Percentiles rank a stretch among this genome's conserved stretches.
Evolutionary conservation across 2,113 vertebrate species (phyloP).

Genomic region (Lophotis ruficrista): DNA sequence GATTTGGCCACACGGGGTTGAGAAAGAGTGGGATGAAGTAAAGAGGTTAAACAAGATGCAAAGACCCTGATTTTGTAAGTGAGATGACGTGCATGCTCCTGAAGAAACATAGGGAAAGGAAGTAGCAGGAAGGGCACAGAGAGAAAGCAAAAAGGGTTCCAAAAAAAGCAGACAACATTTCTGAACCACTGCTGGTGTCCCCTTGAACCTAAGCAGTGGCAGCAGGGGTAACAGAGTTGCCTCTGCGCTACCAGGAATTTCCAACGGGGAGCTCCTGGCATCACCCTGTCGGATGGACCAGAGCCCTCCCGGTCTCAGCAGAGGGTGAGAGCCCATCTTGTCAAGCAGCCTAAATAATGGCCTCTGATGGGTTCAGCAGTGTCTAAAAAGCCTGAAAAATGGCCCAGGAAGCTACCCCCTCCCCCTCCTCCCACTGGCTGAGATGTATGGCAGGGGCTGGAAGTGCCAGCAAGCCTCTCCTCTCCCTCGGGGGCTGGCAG

Average conservation of each 20-base stretch:
- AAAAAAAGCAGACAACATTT: background rate
- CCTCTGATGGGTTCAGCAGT: background rate
- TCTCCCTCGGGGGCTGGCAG: slow-evolving; percentile 11
- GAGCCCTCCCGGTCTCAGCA: slow-evolving; percentile 1
- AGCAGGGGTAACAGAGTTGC: background rate
- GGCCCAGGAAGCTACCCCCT: background rate
- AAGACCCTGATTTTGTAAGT: background rate
- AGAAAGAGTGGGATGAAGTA: background rate
- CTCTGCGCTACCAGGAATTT: background rate
- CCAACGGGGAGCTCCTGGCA: background rate
- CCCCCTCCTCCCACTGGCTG: background rate
- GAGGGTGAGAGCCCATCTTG: background rate
- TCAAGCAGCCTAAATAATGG: slow-evolving; percentile 29
- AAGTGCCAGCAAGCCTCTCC: slow-evolving; percentile 45
- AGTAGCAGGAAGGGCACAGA: background rate
- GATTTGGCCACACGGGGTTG: background rate
- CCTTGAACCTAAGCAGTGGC: background rate
- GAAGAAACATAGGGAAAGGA: background rate
- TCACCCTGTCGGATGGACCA: background rate
- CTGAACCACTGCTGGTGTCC: background rate
- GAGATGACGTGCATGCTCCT: background rate
- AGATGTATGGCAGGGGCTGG: background rate
- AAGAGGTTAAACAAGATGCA: background rate
- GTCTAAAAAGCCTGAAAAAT: slow-evolving; percentile 27
- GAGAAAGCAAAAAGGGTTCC: background rate